Evolutionary conservation across 1,140 invertebrate genomes (phyloP).

Genomic region (Solenopsis fugax): DNA sequence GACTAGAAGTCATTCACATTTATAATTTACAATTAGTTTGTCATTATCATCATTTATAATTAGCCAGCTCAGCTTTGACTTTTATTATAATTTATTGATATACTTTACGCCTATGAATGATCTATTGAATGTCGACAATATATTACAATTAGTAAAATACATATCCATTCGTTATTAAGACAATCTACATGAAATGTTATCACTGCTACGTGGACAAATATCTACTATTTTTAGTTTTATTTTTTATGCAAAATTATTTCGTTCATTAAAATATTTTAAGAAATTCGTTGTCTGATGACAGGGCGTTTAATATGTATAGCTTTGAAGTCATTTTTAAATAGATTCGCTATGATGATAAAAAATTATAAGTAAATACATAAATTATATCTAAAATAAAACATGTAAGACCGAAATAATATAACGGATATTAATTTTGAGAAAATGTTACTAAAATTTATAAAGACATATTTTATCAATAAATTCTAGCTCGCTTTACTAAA

Average conservation of each 20-base stretch:
- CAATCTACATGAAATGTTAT: background rate
- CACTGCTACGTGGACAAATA: background rate
- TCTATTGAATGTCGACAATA: background rate
- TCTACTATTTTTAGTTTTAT: background rate
- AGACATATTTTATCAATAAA: conserved; percentile 11
- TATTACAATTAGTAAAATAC: background rate
- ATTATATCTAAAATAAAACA: background rate
- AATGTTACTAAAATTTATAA: background rate
- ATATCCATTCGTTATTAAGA: background rate
- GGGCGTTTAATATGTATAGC: background rate
- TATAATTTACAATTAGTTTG: background rate
- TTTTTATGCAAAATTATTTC: background rate
- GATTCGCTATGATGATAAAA: too few species aligned
- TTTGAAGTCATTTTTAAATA: too few species aligned
- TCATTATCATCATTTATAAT: background rate
- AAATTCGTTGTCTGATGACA: background rate
- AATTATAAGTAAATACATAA: background rate
- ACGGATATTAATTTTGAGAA: background rate
- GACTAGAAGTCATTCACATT: background rate
- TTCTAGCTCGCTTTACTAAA: background rate
- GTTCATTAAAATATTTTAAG: background rate
- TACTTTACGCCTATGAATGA: background rate
- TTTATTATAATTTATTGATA: background rate
- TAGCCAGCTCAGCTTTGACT: background rate
- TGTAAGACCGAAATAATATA: background rate